Evolutionary conservation across 2,113 vertebrate genomes (phyloP), one percentile per base, ranked within the genome.

Genomic region (Potamarius usumacintae): DNA sequence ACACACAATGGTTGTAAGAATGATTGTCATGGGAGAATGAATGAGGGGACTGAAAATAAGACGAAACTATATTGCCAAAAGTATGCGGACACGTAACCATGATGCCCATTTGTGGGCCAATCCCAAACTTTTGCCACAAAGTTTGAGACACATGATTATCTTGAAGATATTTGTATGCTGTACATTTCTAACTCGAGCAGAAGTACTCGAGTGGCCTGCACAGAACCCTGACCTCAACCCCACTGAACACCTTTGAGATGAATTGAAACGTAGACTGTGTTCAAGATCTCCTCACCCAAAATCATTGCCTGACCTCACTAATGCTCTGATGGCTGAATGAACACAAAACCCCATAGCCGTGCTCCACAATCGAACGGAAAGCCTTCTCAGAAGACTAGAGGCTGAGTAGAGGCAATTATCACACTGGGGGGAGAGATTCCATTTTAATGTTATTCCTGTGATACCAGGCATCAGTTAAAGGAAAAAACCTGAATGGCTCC

Each of bases 1-100:
- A 30, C 58, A 90, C 95, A 96, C 60, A 96, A 90, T 11, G 95
- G 95, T 2, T 53, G 22, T 14, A n/a, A 53, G 8, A 25, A 76
- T 48, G 3, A 18, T 4, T 74, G 69, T 42, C 4, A 71, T 71
- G 27, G 30, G 7, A 7, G 11, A 65, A n/a, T 25, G 5, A 62
- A 62, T 62, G 42, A 42, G 42, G 42, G 22, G 7, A 71, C 6
- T 67, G 34, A 11, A 50, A 50, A 52, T 1, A 52, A 48, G 8
- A 20, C 5, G 71, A 48, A 12, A 69, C 4, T 7, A 30, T 34
- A 15, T 42, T 7, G 20, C 3, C 48, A 53, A n/a, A 53, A n/a
- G 20, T 78, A n/a, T 53, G 12, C 15, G 20, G 74, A 77, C 72
- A 77, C 22, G 22, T 53, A 20, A 11, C 6, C 30, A 48, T 4